phyloP scores from a whole-genome alignment of 2,888 invertebrate species.

The Dynastes maya region DNA sequence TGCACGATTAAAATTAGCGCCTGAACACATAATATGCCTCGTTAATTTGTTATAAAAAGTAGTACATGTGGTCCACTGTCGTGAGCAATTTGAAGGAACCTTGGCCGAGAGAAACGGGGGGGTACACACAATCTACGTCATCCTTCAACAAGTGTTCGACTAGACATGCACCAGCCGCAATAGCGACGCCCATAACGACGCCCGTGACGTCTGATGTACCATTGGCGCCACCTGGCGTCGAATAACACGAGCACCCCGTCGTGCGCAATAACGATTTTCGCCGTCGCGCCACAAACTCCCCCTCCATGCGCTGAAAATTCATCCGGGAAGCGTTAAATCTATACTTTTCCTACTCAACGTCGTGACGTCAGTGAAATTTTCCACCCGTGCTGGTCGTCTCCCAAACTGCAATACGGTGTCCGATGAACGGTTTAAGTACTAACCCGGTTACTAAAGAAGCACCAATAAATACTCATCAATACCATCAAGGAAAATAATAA shows the following conservation, averaged over 20 bases:
- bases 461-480: conserved; percentile 9
- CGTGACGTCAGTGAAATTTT: conserved; percentile 44
- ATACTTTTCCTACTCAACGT: conserved; percentile 37
- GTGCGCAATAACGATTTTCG: conserved; percentile 43
- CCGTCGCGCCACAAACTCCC: conserved; percentile 17
- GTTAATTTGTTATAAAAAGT: no score
- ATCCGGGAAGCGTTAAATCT: conserved; percentile 46
- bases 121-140: conserved; percentile 37
- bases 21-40: no score
- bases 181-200: conserved; percentile 54
- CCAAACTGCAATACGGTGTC: conserved; percentile 23
- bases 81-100: neutral
- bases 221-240: conserved; percentile 41
- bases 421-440: neutral
- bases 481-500: neutral
- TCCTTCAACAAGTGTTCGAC: conserved; percentile 61
- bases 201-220: conserved; percentile 42
- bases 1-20: no score
- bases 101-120: conserved; percentile 30
- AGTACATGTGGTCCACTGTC: no score
- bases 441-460: conserved; percentile 6
- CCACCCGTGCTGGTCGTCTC: neutral
- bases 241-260: conserved; percentile 26
- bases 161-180: conserved; percentile 60
- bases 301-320: conserved; percentile 28